Base-by-base conservation (phyloP, 2,113 vertebrate genomes). In the Pycnonotus jocosus region DNA sequence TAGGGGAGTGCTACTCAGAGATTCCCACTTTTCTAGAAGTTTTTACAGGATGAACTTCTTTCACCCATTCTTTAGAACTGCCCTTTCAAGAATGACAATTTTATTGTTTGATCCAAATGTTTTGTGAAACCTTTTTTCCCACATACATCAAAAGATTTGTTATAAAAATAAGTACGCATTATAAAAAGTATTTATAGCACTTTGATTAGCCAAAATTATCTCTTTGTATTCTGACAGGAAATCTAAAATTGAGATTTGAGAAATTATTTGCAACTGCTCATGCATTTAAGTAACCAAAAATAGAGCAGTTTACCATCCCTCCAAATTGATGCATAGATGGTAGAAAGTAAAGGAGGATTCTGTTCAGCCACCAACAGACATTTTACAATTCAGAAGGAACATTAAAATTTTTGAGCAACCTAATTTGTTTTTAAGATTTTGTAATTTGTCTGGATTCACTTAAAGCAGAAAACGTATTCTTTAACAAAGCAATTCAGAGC, bases 141-240 rank as follows among this genome's bases (percentile, higher is more conserved):
- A 85, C 21, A 16, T 17, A 25, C 3, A 33, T 72, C 21, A 48
- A 60, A 64, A 81, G 11, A n/a, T 13, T 40, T 0, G 0, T 3
- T 25, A 27, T 10, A 50, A 56, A 79, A 91, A 54, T 18, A 51
- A 72, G 27, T 21, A 38, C 21, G 37, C 0, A 0, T 19, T 56
- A 62, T 19, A 70, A 74, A 92, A 90, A 45, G 4, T 44, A 83
- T 68, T 84, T 35, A 57, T 11, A 88, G 9, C 12, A 12, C 7
- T 61, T 88, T 35, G 44, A 76, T 69, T 21, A 66, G 42, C 2
- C 42, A 73, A 69, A 86, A 94, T 69, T 22, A 42, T 27, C 25
- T 30, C 19, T 66, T 11, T 68, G 31, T 68, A 69, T 53, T 33
- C 28, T 62, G 18, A 81, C 0, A 54, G 23, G 14, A 92, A 74